phyloP scores from a whole-genome alignment of 2,113 vertebrate genomes.

The Dasyornis broadbenti region DNA sequence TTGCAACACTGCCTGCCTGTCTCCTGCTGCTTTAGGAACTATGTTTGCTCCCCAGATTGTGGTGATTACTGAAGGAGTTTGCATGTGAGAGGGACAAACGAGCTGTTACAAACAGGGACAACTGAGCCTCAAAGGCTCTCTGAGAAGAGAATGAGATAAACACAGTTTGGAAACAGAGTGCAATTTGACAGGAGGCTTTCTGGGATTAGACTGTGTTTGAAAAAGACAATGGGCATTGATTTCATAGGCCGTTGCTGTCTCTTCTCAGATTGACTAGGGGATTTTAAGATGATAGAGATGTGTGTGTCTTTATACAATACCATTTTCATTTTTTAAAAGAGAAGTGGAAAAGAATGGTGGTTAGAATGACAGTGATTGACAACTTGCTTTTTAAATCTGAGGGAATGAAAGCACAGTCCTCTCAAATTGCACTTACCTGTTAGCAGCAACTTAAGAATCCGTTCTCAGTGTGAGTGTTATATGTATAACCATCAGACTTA shows the following conservation, averaged over 20 bases:
- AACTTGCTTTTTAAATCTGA: neutral
- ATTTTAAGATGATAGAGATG: neutral
- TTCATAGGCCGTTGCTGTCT: neutral
- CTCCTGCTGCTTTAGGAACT: neutral
- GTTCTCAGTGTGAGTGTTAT: neutral
- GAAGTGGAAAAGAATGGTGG: neutral
- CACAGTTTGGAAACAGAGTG: neutral
- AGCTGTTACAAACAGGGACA: neutral
- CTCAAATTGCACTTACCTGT: neutral
- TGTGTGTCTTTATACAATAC: neutral
- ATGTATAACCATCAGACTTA: neutral
- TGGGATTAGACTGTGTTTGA: neutral
- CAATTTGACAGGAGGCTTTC: neutral
- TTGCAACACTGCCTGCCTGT: neutral
- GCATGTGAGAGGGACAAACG: neutral
- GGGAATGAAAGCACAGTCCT: neutral
- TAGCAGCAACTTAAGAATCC: neutral
- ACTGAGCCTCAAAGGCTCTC: neutral
- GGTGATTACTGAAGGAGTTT: neutral
- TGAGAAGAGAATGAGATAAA: neutral
- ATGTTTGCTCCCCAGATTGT: neutral
- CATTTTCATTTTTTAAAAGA: neutral
- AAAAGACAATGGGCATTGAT: neutral
- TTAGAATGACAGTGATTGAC: conserved; percentile 25
- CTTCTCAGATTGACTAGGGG: neutral